Conservation (phyloP, 2,797 vertebrate species). For the Danionella dracula region DNA sequence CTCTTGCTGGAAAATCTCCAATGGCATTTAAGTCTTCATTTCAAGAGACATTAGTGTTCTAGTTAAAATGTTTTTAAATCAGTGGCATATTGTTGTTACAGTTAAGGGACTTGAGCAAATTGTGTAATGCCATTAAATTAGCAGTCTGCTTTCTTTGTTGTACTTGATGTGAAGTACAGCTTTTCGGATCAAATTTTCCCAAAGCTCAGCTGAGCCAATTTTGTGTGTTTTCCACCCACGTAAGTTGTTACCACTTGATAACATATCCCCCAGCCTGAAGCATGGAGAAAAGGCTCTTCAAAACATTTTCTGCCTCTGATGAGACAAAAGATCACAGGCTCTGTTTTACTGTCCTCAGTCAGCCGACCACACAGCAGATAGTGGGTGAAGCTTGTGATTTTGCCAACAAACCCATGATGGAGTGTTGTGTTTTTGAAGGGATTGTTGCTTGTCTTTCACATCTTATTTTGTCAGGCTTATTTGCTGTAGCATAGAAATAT, state of each 20-base stretch:
- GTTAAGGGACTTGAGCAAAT: neutral
- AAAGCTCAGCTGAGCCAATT: constrained; percentile 10
- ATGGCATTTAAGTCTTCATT: too few relatives aligned
- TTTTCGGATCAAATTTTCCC: constrained; percentile 17
- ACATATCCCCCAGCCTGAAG: constrained; percentile 5
- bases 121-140: neutral
- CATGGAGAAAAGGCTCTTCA: constrained; percentile 14
- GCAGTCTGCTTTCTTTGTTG: neutral
- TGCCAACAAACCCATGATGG: constrained; percentile 1
- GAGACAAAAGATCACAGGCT: neutral
- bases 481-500: too few relatives aligned
- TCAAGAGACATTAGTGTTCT: neutral
- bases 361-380: neutral
- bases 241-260: constrained; percentile 11
- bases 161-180: neutral
- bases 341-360: neutral
- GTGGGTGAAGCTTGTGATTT: neutral
- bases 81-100: neutral
- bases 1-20: neutral
- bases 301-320: constrained; percentile 1
- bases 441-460: neutral
- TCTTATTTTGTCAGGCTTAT: too few relatives aligned
- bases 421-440: neutral
- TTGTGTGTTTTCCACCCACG: constrained; percentile 14
- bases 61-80: neutral